Base-by-base conservation (phyloP, 1,140 invertebrate genomes). In the Drosophila athabasca region DNA sequence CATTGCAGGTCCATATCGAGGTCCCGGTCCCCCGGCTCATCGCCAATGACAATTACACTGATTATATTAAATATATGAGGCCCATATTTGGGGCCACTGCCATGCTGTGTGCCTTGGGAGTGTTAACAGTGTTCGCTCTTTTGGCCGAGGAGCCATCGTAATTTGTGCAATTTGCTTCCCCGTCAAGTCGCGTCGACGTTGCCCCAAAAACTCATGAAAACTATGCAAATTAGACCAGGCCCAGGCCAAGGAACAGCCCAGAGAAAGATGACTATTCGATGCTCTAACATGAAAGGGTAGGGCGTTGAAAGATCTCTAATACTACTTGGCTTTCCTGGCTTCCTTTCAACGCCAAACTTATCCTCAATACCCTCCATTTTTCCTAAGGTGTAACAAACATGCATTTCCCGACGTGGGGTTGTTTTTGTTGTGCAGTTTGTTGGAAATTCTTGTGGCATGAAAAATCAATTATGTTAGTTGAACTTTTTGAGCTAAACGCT, bases 51-150 rank as follows among this genome's bases (percentile, higher is more conserved):
- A 87, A 87, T 87, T 87, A 88, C 83, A 87, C 79, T 88, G 83
- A 87, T 87, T 87, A 82, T 75, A 81, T 85, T 85, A 78, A 78
- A 85, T 81, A 85, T 81, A 87, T 85, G 74, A 85, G 75, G 66
- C 26, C 82, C 82, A 85, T 87, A 85, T 87, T 87, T 74, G 82
- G 82, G 39, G 8, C 60, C 17, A 11, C 48, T 66, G 54, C 45
- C 31, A 57, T 61, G 64, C 62, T 39, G 35, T 39, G 35, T 39
- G 35, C 48, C 52, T 41, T 66, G 76, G 76, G 76, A 78, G 80
- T 84, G 80, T 76, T 72, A 84, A 79, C 75, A 58, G 79, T 75
- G 79, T 75, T 74, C 35, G 68, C 60, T 51, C 60, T 51, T 41
- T 48, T 41, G 49, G 39, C 49, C 43, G 26, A 24, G 22, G 31